Conservation (phyloP, 2,888 invertebrate genomes). For the Orgyia antiqua region DNA sequence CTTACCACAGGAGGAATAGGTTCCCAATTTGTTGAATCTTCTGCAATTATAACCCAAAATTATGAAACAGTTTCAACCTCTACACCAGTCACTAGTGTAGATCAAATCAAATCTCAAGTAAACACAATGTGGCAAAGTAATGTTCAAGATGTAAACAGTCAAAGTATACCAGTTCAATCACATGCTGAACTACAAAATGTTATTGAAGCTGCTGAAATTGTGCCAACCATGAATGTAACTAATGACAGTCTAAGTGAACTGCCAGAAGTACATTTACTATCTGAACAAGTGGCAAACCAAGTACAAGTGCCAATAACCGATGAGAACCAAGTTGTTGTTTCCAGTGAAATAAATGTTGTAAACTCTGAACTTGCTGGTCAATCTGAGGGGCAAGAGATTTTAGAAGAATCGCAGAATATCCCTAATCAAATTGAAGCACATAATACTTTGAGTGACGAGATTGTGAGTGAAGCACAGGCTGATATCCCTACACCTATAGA, state of each 20-base stretch:
- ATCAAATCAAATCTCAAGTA: constrained; percentile 45
- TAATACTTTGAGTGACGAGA: neutral
- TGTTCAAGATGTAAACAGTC: constrained; percentile 31
- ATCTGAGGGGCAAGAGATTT: constrained; percentile 4
- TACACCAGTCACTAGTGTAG: constrained; percentile 68
- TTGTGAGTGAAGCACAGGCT: constrained; percentile 6
- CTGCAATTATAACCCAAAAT: constrained; percentile 62
- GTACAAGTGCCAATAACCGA: constrained; percentile 4
- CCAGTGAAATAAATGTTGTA: constrained; percentile 7
- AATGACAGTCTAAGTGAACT: constrained; percentile 29
- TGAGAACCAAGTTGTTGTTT: constrained; percentile 11
- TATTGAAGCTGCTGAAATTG: constrained; percentile 19
- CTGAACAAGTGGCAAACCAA: constrained; percentile 17
- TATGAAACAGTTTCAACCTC: constrained; percentile 61
- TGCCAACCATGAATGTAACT: constrained; percentile 19
- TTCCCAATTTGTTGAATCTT: constrained; percentile 57
- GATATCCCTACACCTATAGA: constrained; percentile 5
- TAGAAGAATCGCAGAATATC: constrained; percentile 4
- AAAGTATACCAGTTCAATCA: constrained; percentile 28
- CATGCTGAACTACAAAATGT: constrained; percentile 27
- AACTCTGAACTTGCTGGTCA: constrained; percentile 13
- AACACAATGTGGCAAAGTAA: constrained; percentile 49
- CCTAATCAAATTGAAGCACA: constrained; percentile 4
- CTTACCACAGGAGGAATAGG: constrained; percentile 54
- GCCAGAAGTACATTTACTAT: constrained; percentile 34